Base-by-base conservation (phyloP, 2,888 invertebrate genomes). In the Lycophotia porphyrea region DNA sequence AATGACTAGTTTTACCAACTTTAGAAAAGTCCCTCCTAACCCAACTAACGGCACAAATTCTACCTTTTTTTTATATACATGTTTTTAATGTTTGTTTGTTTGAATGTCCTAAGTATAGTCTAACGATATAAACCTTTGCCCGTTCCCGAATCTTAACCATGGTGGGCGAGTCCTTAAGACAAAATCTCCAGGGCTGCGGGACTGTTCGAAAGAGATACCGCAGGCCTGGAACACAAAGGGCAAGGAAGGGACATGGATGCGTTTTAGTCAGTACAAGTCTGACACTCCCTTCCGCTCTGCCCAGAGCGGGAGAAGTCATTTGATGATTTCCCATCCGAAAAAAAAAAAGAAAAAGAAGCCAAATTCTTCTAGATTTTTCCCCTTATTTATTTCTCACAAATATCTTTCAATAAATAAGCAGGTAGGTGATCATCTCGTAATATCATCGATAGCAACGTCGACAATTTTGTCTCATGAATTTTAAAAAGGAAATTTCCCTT, bases 391-490 rank as follows among this genome's bases (percentile, higher is more conserved):
- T 60, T 39, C 4, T n/a, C 34, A 31, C 27, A 44, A 72, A 78
- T 31, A 60, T 5, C 31, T 65, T 36, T 49, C 13, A 44, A 42
- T 84, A 76, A 74, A 80, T 75, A 74, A 67, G 55, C 58, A 71
- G 47, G 24, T 74, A 58, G 61, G 15, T 75, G 78, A 84, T 78
- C 81, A 66, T 64, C 39, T 47, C 63, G 78, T 74, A 69, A 75
- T 85, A 86, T 76, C 80, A 83, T 82, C 76, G 78, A 72, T 67
- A 76, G 82, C 72, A 73, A 74, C 79, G 83, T 85, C 87, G 89
- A 87, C 87, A 89, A 88, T 90, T 88, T 88, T 79, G 69, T 76
- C 89, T 91, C 90, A 90, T 90, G 90, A 91, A 91, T 91, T 91
- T 91, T 91, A 89, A 91, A 90, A 82, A 88, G 87, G 66, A 85